phyloP scores from a whole-genome alignment of 1,140 invertebrate genomes.

The Drosophila nigromelanica region DNA sequence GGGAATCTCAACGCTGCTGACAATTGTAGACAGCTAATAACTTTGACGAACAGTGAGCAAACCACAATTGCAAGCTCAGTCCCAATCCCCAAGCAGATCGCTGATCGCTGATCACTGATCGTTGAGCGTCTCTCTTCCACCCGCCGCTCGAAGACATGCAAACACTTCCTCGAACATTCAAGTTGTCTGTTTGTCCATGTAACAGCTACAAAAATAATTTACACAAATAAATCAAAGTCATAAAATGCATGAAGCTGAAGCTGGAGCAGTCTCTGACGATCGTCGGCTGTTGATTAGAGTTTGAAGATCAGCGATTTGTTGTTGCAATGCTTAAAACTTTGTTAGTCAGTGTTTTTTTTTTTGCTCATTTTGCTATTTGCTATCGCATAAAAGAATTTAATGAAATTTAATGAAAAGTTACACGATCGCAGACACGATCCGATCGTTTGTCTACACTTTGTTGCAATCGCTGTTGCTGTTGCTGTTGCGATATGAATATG shows the following conservation, averaged over 20 bases:
- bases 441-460: slow-evolving; percentile 64
- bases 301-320: slow-evolving; percentile 49
- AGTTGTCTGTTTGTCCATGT: slow-evolving; percentile 51
- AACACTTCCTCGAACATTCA: slow-evolving; percentile 64
- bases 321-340: slow-evolving; percentile 43
- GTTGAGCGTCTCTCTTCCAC: slow-evolving; percentile 2
- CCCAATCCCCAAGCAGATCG: slow-evolving; percentile 27
- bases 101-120: slow-evolving; percentile 40
- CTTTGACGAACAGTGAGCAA: slow-evolving; percentile 66
- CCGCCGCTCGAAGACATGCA: slow-evolving; percentile 31
- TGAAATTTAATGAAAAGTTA: slow-evolving; percentile 82
- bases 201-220: slow-evolving; percentile 76
- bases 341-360: slow-evolving; percentile 2
- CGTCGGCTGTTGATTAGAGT: slow-evolving; percentile 15
- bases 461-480: slow-evolving; percentile 40
- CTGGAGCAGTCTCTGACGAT: slow-evolving; percentile 31
- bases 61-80: no score
- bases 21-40: slow-evolving; percentile 80
- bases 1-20: slow-evolving; percentile 50
- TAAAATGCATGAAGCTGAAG: slow-evolving; percentile 59
- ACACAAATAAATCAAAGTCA: slow-evolving; percentile 81
- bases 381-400: slow-evolving; percentile 82
- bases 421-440: slow-evolving; percentile 72
- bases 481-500: slow-evolving; percentile 68
- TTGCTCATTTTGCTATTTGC: slow-evolving; percentile 42